Conservation (phyloP, 2,797 vertebrate species). For the Pachyuromys duprasi region DNA sequence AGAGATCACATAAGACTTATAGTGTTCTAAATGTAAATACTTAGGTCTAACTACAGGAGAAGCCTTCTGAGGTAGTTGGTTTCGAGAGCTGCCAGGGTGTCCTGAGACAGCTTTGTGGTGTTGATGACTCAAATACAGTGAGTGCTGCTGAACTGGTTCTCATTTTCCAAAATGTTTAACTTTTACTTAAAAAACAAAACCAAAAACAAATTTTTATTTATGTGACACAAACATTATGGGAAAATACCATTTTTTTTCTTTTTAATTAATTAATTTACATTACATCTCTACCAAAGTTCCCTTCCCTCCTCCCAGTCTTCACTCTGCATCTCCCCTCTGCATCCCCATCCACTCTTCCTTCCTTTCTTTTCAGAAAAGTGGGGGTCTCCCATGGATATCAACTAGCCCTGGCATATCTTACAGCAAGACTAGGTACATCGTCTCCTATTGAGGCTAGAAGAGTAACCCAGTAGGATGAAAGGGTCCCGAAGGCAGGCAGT, state of each 20-base stretch:
- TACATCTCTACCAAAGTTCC: background rate
- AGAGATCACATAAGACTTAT: background rate
- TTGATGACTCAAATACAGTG: background rate
- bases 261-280: background rate
- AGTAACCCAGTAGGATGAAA: background rate
- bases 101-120: background rate
- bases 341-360: background rate
- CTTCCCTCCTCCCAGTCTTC: background rate
- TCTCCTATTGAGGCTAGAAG: background rate
- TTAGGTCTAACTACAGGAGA: background rate
- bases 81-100: background rate
- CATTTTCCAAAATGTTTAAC: conserved; percentile 55
- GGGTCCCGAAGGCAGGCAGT: background rate
- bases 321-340: background rate
- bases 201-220: background rate
- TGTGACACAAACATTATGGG: background rate
- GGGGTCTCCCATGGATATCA: background rate
- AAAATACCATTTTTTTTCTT: background rate
- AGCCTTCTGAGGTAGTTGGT: background rate
- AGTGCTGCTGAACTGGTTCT: background rate
- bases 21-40: conserved; percentile 2
- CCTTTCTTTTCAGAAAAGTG: background rate
- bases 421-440: background rate
- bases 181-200: conserved; percentile 37
- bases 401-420: background rate